Percentiles rank a stretch among this genome's conserved stretches.
Conservation (phyloP, 2,113 vertebrate genomes). For the Clarias magur region DNA sequence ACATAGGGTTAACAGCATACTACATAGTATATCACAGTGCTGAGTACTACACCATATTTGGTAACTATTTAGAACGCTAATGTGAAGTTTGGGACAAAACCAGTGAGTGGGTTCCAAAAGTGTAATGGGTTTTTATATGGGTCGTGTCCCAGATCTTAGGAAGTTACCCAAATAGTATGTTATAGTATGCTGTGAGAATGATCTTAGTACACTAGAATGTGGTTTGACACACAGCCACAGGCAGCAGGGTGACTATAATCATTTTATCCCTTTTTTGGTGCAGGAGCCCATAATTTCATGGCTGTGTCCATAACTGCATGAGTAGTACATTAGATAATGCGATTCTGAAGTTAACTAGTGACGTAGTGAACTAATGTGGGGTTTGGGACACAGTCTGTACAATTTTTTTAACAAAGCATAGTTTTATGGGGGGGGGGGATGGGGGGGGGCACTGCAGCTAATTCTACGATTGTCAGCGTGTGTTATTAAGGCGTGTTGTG, state of each 20-base stretch:
- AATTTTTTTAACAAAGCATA: not conserved
- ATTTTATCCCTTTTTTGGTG: not conserved
- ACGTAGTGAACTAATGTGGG: not conserved
- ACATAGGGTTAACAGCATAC: not conserved
- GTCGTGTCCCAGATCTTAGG: not conserved
- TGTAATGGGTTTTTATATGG: not conserved
- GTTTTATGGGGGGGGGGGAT: not conserved
- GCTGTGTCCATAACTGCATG: not conserved
- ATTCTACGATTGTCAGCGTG: slow-evolving; percentile 49
- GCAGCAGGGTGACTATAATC: not conserved
- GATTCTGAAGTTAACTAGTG: not conserved
- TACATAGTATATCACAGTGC: not conserved
- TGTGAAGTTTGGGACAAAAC: not conserved
- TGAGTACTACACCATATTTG: not conserved
- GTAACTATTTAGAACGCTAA: not conserved
- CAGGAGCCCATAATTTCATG: not conserved
- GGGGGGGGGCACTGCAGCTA: not conserved
- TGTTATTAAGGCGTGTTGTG: slow-evolving; percentile 39
- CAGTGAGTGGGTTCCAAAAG: not conserved
- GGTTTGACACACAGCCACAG: not conserved
- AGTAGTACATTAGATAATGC: not conserved
- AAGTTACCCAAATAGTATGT: not conserved
- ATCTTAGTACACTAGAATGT: not conserved
- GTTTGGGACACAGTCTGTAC: not conserved
- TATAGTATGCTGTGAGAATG: not conserved